Evolutionary conservation across 1,140 invertebrate species (phyloP), one percentile per base, ranked within the genome.

Genomic region (Heliothis subflexa): DNA sequence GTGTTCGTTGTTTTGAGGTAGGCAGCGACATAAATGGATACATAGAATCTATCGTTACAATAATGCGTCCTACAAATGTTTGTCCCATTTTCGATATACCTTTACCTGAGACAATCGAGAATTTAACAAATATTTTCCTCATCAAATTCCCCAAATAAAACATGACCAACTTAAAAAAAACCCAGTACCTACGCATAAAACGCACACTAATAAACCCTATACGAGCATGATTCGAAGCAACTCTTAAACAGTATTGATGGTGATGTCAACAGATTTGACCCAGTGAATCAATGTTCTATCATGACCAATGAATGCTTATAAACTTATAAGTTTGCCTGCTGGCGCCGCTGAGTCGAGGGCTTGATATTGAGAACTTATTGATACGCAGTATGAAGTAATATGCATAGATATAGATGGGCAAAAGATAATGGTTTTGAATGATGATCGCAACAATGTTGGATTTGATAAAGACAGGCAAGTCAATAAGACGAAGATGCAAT

Each of bases 191-290:
- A 47, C 18, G 28, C 47, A 45, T 16, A 49, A 47, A 68, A 21
- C 61, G 74, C 74, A 68, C 18, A 77, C 61, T 28, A 77, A 77
- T 77, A 77, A 66, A 49, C 50, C 50, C 49, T 64, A 52, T 25
- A 75, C 52, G 57, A 66, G 61, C 61, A 21, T 33, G 50, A 77
- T 68, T 68, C 62, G 71, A 52, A 64, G 68, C 45, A 54, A 66
- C 47, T 54, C 50, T 88, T 85, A 89, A 91, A 86, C 86, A 91
- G 91, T 91, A 91, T 91, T 90, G 89, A 92, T 92, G 89, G 84
- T 87, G 72, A 80, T 89, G 91, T 93, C 87, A 93, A 93, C 85
- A 88, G 86, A 89, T 89, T 83, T 91, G 90, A 91, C 91, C 91
- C 83, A 85, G 45, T 88, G 87, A 93, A 93, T 93, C 91, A 93